Percentiles rank a stretch among this genome's conserved stretches.
Evolutionary conservation across 2,888 invertebrate genomes (phyloP).

Genomic region (Tridacna gigas): DNA sequence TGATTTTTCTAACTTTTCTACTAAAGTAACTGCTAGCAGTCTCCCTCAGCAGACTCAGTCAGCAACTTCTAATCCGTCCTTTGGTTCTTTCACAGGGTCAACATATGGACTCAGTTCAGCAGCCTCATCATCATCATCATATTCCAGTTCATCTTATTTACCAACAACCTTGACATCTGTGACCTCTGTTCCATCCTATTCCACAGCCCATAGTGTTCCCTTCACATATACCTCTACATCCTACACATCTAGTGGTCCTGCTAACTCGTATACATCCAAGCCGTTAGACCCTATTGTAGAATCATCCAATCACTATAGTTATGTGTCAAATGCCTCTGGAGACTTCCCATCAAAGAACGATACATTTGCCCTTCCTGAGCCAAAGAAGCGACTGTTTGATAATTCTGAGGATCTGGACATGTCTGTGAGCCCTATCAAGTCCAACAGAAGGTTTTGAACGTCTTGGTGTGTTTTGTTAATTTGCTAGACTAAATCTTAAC

Average conservation of each 20-base stretch:
- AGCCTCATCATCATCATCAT: constrained; percentile 53
- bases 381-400: constrained; percentile 78
- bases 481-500: background rate
- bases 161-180: constrained; percentile 60
- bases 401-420: constrained; percentile 73
- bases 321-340: constrained; percentile 73
- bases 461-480: background rate
- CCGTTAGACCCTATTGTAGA: constrained; percentile 65
- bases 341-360: constrained; percentile 67
- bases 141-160: constrained; percentile 57
- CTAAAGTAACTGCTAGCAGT: constrained; percentile 51
- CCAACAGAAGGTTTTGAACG: constrained; percentile 67
- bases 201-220: constrained; percentile 65
- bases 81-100: constrained; percentile 53
- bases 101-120: constrained; percentile 47
- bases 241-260: constrained; percentile 51
- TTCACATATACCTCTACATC: constrained; percentile 56
- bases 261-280: constrained; percentile 58
- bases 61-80: constrained; percentile 35
- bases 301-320: constrained; percentile 72
- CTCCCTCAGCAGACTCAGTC: constrained; percentile 32
- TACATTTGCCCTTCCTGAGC: constrained; percentile 74
- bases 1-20: constrained; percentile 59
- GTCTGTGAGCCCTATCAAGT: constrained; percentile 75
- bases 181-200: constrained; percentile 55